Base-by-base conservation (phyloP, 2,888 invertebrate species). In the Polietes domitor region DNA sequence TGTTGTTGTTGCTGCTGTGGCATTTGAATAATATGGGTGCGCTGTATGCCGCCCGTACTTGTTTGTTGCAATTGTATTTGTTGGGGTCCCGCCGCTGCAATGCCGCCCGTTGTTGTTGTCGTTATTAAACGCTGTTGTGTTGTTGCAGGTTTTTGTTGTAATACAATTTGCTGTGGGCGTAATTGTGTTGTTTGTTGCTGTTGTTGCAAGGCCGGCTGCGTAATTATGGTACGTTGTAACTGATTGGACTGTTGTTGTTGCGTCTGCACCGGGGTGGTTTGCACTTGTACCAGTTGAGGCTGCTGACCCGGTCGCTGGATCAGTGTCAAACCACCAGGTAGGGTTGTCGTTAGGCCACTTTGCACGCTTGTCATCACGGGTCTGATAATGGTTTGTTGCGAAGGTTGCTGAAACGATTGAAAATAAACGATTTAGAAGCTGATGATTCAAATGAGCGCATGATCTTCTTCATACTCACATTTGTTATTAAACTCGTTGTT, bases 281-380 rank as follows among this genome's bases (percentile, higher is more conserved):
- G 92, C 82, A 92, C 91, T 88, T 92, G 92, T 82, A 92, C 92
- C 79, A 92, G 82, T 87, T 92, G 92, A 41, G 92, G 92, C 85
- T 91, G 92, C 84, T 92, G 92, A 10, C 92, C 92, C 55, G 92
- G 92, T 76, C 92, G 89, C 86, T 92, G 92, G 74, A 92, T 92
- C 24, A 92, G 87, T 58, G 92, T 92, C 63, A 92, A 87, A 43
- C 92, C 92, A 86, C 92, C 92, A 80, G 92, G 92, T 80, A 92
- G 86, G 73, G 91, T 89, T 76, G 92, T 89, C 43, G 68, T 43
- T 9, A 68, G 68, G 10, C 91, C 89, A 17, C 91, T 89, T 83
- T 91, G 89, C 15, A 90, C 88, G 82, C 90, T 90, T 17, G 91
- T 87, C 88, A 92, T 89, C 37, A 92, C 90, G 6, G 92, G 92